These are phyloP conservation scores for Dendrolimus pini DNA, from an alignment of 2,888 invertebrate species.

Conservation along the genomic window DNA sequence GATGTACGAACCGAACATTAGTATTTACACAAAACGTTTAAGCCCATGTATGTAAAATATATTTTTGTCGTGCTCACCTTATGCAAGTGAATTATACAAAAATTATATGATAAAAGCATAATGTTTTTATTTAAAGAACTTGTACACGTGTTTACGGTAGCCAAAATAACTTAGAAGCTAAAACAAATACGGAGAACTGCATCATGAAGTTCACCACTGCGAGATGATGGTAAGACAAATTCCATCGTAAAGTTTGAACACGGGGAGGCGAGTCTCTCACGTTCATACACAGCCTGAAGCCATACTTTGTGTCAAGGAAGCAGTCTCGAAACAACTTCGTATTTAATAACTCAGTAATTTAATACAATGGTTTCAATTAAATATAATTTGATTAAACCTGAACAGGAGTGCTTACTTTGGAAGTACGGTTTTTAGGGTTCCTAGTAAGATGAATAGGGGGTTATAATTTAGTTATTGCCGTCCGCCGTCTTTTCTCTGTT, in stretches of 20 bases:
- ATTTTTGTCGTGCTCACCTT: too few relatives aligned
- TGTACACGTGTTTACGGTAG: constrained; percentile 11
- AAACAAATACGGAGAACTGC: constrained; percentile 11
- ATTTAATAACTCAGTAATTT: constrained; percentile 19
- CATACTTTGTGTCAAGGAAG: constrained; percentile 10
- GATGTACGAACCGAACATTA: too few relatives aligned
- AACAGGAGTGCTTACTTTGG: too few relatives aligned
- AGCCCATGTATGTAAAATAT: too few relatives aligned
- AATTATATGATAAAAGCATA: too few relatives aligned
- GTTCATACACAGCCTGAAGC: constrained; percentile 15
- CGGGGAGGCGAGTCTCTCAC: constrained; percentile 18
- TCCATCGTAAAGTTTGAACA: constrained; percentile 14
- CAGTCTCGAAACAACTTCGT: too few relatives aligned
- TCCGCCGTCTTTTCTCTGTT: too few relatives aligned
- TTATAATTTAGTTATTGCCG: too few relatives aligned
- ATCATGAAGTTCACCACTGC: constrained; percentile 5
- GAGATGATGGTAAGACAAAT: neutral
- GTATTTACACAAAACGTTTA: too few relatives aligned
- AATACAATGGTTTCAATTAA: constrained; percentile 17
- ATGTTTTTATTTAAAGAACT: neutral
- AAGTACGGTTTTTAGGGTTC: too few relatives aligned
- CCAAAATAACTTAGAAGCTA: constrained; percentile 14
- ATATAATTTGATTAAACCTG: constrained; percentile 31
- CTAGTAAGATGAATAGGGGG: too few relatives aligned
- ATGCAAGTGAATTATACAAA: too few relatives aligned